Evolutionary conservation across 2,113 vertebrate species (phyloP), one percentile per base, ranked within the genome.

Genomic region (Festucalex cinctus): DNA sequence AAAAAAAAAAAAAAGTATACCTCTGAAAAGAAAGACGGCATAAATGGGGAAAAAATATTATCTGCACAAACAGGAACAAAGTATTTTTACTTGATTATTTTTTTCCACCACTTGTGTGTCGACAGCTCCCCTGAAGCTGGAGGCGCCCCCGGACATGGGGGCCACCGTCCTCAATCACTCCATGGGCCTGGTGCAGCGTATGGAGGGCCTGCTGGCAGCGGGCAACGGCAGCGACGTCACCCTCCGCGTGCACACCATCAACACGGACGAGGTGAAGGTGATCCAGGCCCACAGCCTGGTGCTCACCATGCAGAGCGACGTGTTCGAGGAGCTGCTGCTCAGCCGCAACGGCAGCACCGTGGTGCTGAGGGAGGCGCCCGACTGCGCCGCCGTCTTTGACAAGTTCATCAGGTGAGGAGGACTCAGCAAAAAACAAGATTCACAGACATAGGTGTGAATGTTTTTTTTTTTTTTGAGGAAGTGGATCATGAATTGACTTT

Each of bases 231-330:
- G 95, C 0, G 95, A 98, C n/a, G 85, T 94, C 60, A 91, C 91
- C n/a, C 88, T 98, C 62, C 88, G 93, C 26, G 93, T 98, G 66
- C 93, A 92, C 74, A 93, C 94, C 0, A 66, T 77, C 0, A 84
- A 91, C 80, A 92, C 94, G 0, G 94, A 96, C 0, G 95, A 98
- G 88, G 94, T 97, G 75, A 96, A 95, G 56, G 92, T 96, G 85
- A 95, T 98, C 83, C 94, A 95, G 72, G 89, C 91, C 64, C 93
- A 99, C 85, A 91, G 93, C 71, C 88, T 98, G 86, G 90, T 99
- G 68, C 94, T 99, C 57, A 88, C 90, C 32, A 91, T 99, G 78
- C 97, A 98, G 85, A 98, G 97, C 1, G 90, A 91, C 51, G 90
- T 93, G 62, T 94, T 99, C 3, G 91, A 92, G 78, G 93, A 89